Percentiles rank a stretch among this genome's conserved stretches.
Conservation (phyloP, 2,797 vertebrate species). For the Bucorvus abyssinicus region DNA sequence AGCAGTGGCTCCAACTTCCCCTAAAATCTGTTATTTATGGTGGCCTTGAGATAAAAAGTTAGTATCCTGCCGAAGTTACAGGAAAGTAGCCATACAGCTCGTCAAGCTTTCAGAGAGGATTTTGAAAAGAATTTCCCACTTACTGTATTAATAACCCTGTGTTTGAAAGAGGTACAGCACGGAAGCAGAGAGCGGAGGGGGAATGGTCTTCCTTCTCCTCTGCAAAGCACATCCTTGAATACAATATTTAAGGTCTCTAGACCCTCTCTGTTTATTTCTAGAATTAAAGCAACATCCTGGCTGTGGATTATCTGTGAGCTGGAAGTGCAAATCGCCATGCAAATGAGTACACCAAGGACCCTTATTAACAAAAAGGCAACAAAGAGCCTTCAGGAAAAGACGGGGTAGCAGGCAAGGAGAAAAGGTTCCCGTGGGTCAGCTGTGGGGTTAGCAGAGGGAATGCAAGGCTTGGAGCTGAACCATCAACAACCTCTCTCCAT, state of each 20-base stretch:
- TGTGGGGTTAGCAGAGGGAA: slow-evolving; percentile 16
- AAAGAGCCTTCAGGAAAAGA: slow-evolving; percentile 9
- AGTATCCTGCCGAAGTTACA: slow-evolving; percentile 15
- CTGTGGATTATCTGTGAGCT: background rate
- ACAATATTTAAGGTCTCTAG: background rate
- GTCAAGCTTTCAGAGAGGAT: slow-evolving; percentile 59
- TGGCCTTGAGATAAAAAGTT: slow-evolving; percentile 28
- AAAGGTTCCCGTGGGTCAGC: slow-evolving; percentile 19
- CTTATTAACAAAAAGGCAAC: slow-evolving; percentile 21
- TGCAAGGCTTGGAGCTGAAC: background rate
- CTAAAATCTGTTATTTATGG: slow-evolving; percentile 37
- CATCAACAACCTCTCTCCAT: background rate
- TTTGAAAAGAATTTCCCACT: slow-evolving; percentile 50
- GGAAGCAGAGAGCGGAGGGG: background rate
- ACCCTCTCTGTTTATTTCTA: background rate
- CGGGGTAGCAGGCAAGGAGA: background rate
- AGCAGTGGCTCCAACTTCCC: background rate
- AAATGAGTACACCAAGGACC: background rate
- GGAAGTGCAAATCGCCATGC: background rate
- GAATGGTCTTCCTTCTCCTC: background rate
- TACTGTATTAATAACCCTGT: slow-evolving; percentile 24
- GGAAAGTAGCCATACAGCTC: slow-evolving; percentile 18
- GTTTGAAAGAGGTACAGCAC: background rate
- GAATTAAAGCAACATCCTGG: background rate
- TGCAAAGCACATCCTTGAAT: background rate